Percentiles rank a stretch among this genome's conserved stretches.
These are phyloP conservation scores for Polyommatus icarus DNA, from an alignment of 2,888 invertebrate species.

Conservation along the genomic window DNA sequence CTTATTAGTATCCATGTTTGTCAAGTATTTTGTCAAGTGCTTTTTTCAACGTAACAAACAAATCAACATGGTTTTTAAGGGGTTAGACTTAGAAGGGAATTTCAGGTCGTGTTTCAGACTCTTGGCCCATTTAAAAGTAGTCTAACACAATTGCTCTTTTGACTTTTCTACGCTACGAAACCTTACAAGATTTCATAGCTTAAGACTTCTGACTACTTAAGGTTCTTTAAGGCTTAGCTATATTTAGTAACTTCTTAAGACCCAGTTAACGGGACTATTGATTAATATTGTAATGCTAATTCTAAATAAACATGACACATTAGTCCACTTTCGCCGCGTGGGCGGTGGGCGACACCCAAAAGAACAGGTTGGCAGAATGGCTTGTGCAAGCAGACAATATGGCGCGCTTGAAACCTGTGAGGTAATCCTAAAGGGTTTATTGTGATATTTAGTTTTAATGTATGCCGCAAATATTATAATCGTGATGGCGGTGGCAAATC, in stretches of 20 bases:
- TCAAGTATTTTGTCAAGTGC: no score
- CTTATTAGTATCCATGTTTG: no score
- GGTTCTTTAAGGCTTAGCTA: not conserved
- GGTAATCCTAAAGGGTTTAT: not conserved
- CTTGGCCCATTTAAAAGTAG: no score
- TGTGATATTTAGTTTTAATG: not conserved
- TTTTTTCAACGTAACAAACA: no score
- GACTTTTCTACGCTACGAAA: no score
- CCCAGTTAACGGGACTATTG: not conserved
- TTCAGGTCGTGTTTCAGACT: no score
- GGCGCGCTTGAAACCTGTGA: not conserved
- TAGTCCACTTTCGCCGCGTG: slow-evolving; percentile 54
- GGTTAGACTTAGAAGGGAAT: no score
- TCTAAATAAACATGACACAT: slow-evolving; percentile 28
- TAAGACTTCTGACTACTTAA: not conserved
- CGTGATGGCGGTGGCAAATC: no score
- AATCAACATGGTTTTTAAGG: no score
- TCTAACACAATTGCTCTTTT: no score
- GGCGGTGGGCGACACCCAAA: slow-evolving; percentile 58
- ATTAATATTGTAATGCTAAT: slow-evolving; percentile 28
- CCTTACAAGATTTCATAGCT: not conserved
- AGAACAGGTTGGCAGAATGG: slow-evolving; percentile 60
- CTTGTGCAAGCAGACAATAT: not conserved
- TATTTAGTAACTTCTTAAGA: not conserved
- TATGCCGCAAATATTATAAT: not conserved